phyloP scores from a whole-genome alignment of 1,140 invertebrate genomes.

The Druon quercuslanigerum region DNA sequence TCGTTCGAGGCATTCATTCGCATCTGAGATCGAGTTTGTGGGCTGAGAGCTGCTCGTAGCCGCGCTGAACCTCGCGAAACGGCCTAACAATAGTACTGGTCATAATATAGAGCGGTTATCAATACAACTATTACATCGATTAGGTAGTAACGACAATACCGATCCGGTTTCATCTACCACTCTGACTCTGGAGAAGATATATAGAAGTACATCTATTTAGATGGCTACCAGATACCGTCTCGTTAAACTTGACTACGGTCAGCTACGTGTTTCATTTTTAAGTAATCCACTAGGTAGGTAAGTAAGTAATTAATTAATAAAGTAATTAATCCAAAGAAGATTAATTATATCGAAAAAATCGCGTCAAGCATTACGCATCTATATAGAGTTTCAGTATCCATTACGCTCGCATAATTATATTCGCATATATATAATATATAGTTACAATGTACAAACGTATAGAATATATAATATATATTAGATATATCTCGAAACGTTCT shows the following conservation, averaged over 20 bases:
- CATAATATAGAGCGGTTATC: slow-evolving; percentile 20
- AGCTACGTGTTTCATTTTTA: slow-evolving; percentile 45
- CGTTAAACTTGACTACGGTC: slow-evolving; percentile 12
- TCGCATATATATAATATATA: slow-evolving; percentile 53
- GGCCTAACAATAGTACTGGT: slow-evolving; percentile 10
- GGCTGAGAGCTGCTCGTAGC: slow-evolving; percentile 65
- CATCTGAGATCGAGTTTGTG: slow-evolving; percentile 71
- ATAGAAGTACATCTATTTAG: slow-evolving; percentile 4
- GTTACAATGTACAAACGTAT: slow-evolving; percentile 64
- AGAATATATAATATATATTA: slow-evolving; percentile 68
- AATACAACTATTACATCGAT: slow-evolving; percentile 13
- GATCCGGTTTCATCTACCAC: not conserved
- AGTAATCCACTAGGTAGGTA: slow-evolving; percentile 64
- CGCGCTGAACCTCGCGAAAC: slow-evolving; percentile 42
- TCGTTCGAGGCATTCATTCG: slow-evolving; percentile 51
- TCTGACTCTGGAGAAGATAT: not conserved
- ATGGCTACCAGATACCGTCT: slow-evolving; percentile 15
- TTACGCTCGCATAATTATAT: slow-evolving; percentile 58
- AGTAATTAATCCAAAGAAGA: slow-evolving; percentile 50
- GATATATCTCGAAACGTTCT: slow-evolving; percentile 65
- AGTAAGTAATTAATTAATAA: slow-evolving; percentile 57
- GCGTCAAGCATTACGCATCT: slow-evolving; percentile 51
- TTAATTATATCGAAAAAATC: slow-evolving; percentile 49
- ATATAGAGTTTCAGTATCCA: slow-evolving; percentile 41
- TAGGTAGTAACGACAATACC: slow-evolving; percentile 15